Base-by-base conservation (phyloP, 2,888 invertebrate species). In the Platycheirus albimanus region DNA sequence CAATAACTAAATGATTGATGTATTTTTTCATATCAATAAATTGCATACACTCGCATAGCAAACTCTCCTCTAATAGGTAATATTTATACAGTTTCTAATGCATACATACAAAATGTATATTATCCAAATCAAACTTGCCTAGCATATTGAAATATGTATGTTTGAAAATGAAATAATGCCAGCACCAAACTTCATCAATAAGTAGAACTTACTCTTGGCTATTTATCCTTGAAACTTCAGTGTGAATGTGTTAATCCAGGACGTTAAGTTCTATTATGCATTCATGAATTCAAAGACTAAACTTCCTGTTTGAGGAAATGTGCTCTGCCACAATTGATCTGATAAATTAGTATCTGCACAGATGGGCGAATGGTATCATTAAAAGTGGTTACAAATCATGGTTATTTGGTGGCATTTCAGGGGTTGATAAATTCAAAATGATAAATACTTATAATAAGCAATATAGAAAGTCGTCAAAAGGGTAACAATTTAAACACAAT, bases 171-270 rank as follows among this genome's bases (percentile, higher is more conserved):
- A 33, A 45, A 61, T 45, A 20, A 30, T 51, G 30, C 41, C 30
- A 52, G 52, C 69, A 69, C 61, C 61, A 69, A 69, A 67, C 69
- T 52, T 69, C 8, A 13, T 15, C 33, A n/a, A 51, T 36, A 43
- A 72, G 56, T 49, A 66, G 75, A 36, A 45, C 17, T 20, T 61
- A 30, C 61, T 58, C 15, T 24, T 43, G 66, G 41, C 15, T 15
- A 58, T 43, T 58, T 33, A 41, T 56, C 33, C 54, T 47, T 52
- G 15, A 71, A 77, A 77, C 54, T 77, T 56, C 15, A 63, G 77
- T 70, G 77, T 70, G 51, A 69, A 61, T 69, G 61, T 76, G 76
- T 69, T 69, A 69, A 77, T 63, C 17, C 54, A 71, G 70, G 63
- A 77, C 41, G 49, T 64, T 20, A 67, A 54, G 47, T 45, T 28